Conservation (phyloP, 2,797 vertebrate species). For the Sphenodon punctatus region DNA sequence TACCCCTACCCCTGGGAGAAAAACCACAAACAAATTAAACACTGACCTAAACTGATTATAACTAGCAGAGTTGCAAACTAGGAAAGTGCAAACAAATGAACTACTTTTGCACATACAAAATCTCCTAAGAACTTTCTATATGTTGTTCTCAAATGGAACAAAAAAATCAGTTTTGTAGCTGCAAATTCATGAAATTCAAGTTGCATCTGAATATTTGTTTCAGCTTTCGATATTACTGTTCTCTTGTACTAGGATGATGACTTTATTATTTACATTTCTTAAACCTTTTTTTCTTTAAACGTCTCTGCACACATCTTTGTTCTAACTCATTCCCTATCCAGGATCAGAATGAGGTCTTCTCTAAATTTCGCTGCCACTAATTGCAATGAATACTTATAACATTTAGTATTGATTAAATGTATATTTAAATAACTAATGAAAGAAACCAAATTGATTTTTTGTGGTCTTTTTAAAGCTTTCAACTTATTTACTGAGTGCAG, state of each 20-base stretch:
- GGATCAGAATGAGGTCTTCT: neutral
- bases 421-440: conserved; percentile 39
- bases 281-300: neutral
- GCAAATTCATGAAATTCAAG: too few species aligned
- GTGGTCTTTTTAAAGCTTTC: neutral
- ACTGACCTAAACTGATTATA: too few species aligned
- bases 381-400: conserved; percentile 25
- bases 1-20: too few species aligned
- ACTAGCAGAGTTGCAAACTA: too few species aligned
- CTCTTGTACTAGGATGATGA: neutral
- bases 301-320: neutral
- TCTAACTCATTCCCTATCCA: neutral
- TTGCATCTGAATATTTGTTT: neutral
- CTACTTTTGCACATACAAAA: too few species aligned
- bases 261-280: neutral
- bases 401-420: conserved; percentile 33
- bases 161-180: too few species aligned
- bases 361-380: neutral
- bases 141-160: too few species aligned
- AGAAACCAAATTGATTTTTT: conserved; percentile 32
- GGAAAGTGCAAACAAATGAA: too few species aligned
- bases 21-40: too few species aligned
- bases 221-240: neutral
- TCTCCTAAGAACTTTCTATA: too few species aligned
- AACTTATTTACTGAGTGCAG: conserved; percentile 1